A percentile compares a stretch with the other conserved stretches of the same genome.
phyloP scores from a whole-genome alignment of 2,113 vertebrate species.

The Erpornis zantholeuca region DNA sequence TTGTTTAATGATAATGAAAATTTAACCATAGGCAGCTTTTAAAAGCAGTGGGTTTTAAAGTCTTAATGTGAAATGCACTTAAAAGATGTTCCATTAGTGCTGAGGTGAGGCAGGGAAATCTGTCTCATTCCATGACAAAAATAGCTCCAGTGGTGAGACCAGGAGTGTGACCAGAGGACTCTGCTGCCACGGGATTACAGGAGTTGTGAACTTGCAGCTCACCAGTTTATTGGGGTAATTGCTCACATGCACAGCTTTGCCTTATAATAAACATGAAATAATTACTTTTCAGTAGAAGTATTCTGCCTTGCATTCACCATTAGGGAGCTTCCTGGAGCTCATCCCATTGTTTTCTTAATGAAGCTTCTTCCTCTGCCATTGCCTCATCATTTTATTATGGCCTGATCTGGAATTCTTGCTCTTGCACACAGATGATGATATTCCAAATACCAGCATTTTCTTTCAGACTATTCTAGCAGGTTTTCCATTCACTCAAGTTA shows the following conservation, averaged over 20 bases:
- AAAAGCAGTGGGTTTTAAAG: conserved; percentile 29
- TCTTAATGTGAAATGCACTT: neutral
- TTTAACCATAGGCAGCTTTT: neutral
- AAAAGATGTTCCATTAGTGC: neutral
- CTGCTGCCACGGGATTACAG: neutral
- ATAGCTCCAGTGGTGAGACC: neutral
- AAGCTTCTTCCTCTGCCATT: neutral
- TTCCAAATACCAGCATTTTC: neutral
- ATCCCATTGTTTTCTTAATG: neutral
- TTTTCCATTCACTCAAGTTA: neutral
- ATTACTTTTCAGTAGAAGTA: neutral
- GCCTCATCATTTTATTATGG: neutral
- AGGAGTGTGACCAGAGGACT: neutral
- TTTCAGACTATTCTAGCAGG: neutral
- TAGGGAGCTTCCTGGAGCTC: neutral
- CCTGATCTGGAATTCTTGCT: neutral
- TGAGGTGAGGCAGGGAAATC: conserved; percentile 13
- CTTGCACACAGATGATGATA: neutral
- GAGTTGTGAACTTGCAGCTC: neutral
- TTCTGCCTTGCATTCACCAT: neutral
- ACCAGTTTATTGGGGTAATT: neutral
- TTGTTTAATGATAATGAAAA: conserved; percentile 3
- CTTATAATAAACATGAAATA: neutral
- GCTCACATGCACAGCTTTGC: neutral
- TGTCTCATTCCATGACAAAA: neutral